Evolutionary conservation across 2,797 vertebrate genomes (phyloP).

Genomic region (Microctenopoma steveboyesi): DNA sequence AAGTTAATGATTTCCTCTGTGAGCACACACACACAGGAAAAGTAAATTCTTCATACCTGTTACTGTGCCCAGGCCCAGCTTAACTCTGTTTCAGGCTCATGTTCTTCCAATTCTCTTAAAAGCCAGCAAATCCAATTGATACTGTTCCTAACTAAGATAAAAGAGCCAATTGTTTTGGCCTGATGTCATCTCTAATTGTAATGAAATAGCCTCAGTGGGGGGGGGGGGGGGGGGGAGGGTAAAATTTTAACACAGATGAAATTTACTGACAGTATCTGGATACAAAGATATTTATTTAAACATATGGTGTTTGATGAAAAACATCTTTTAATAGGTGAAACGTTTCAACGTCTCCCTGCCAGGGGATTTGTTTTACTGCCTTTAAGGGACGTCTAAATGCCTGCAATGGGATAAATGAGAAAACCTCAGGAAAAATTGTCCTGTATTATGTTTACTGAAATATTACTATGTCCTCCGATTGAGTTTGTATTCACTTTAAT

Average conservation of each 20-base stretch:
- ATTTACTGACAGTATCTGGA: conserved; percentile 46
- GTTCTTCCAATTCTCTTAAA: conserved; percentile 77
- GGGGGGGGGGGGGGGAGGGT: conserved; percentile 5
- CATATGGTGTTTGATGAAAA: conserved; percentile 50
- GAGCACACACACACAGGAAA: conserved; percentile 66
- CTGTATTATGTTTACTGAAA: neutral
- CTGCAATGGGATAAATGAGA: conserved; percentile 13
- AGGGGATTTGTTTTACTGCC: conserved; percentile 18
- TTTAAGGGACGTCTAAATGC: conserved; percentile 28
- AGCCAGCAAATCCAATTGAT: conserved; percentile 72
- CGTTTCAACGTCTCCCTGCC: conserved; percentile 33
- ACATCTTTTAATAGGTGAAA: conserved; percentile 23
- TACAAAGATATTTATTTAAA: conserved; percentile 47
- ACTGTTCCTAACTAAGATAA: conserved; percentile 68
- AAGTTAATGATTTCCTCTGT: conserved; percentile 71
- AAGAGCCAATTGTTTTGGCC: conserved; percentile 59
- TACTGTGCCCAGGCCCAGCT: conserved; percentile 41
- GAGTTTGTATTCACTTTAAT: conserved; percentile 13
- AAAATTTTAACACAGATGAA: conserved; percentile 54
- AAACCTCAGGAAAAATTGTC: neutral
- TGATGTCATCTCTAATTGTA: conserved; percentile 77
- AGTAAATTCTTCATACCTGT: conserved; percentile 76
- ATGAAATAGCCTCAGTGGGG: conserved; percentile 72
- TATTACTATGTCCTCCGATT: conserved; percentile 1
- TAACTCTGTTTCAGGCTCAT: conserved; percentile 52